These are phyloP conservation scores for Drosophila nr. fundita DNA, from an alignment of 2,888 invertebrate genomes.

Conservation along the genomic window DNA sequence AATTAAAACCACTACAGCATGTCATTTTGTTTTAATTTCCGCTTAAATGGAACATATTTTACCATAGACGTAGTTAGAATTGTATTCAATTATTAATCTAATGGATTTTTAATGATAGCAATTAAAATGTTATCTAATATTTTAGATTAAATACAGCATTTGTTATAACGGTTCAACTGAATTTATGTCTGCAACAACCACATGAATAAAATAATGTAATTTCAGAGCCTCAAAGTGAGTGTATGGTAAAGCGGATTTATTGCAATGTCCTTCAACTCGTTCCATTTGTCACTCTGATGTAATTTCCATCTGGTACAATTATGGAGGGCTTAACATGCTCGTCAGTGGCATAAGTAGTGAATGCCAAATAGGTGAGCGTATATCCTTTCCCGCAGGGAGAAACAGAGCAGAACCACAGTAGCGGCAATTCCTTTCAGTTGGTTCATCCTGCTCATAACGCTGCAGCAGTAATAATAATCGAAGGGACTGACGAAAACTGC, in stretches of 20 bases:
- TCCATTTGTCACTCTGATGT: conserved; percentile 18
- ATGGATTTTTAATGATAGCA: background rate
- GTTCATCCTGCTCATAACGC: conserved; percentile 7
- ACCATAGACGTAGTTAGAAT: no score
- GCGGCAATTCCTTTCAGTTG: conserved; percentile 27
- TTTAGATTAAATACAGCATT: background rate
- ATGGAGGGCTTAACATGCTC: conserved; percentile 23
- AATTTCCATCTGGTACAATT: conserved; percentile 16
- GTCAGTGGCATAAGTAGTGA: background rate
- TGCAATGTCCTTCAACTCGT: conserved; percentile 7
- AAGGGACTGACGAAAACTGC: conserved; percentile 22
- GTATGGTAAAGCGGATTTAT: conserved; percentile 19
- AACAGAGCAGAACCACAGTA: conserved; percentile 34
- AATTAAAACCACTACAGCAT: background rate
- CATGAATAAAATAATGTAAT: conserved; percentile 11
- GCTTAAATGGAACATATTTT: background rate
- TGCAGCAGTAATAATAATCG: conserved; percentile 44
- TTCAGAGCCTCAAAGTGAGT: background rate
- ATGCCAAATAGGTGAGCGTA: conserved; percentile 39
- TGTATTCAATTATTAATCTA: background rate
- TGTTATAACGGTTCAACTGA: no score
- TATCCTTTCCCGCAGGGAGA: conserved; percentile 36
- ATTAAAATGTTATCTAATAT: background rate
- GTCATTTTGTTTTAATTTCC: background rate
- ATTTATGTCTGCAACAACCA: background rate